Conservation (phyloP, 2,888 invertebrate species). For the Hesperia comma region DNA sequence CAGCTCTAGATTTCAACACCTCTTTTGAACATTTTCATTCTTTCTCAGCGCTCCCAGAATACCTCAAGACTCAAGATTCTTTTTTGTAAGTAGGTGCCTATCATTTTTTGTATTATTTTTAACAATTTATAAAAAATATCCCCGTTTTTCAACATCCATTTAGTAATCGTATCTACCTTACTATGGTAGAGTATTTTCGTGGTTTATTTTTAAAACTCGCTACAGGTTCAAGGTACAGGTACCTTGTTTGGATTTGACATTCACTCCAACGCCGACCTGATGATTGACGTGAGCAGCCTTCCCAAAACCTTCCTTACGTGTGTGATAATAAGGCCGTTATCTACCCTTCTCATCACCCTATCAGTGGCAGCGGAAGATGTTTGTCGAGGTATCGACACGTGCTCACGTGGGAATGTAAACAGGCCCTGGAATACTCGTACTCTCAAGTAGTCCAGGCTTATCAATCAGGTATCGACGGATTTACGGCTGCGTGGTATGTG, state of each 20-base stretch:
- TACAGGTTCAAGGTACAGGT: slow-evolving; percentile 34
- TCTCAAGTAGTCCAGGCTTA: slow-evolving; percentile 21
- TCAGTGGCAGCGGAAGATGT: slow-evolving; percentile 10
- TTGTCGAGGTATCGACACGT: slow-evolving; percentile 63
- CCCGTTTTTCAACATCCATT: too few species aligned
- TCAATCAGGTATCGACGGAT: slow-evolving; percentile 33
- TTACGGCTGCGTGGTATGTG: slow-evolving; percentile 12
- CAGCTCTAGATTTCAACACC: too few species aligned
- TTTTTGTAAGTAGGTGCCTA: too few species aligned
- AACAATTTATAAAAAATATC: too few species aligned
- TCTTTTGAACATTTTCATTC: too few species aligned
- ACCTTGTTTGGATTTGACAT: slow-evolving; percentile 9
- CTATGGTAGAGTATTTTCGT: background rate
- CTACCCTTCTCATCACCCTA: background rate
- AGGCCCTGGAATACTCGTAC: slow-evolving; percentile 45
- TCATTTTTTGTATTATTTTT: too few species aligned
- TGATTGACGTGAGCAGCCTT: slow-evolving; percentile 11
- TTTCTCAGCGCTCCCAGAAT: too few species aligned
- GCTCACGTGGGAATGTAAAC: slow-evolving; percentile 79
- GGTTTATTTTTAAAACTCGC: slow-evolving; percentile 26
- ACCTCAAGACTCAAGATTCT: too few species aligned
- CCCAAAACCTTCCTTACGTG: background rate
- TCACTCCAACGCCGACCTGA: slow-evolving; percentile 40
- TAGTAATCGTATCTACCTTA: too few species aligned
- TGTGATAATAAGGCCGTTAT: slow-evolving; percentile 9